Evolutionary conservation across 64 coral and sea anemone genomes (phyloP), one percentile per base, ranked within the genome.

Genomic region (Platygyra sinensis): DNA sequence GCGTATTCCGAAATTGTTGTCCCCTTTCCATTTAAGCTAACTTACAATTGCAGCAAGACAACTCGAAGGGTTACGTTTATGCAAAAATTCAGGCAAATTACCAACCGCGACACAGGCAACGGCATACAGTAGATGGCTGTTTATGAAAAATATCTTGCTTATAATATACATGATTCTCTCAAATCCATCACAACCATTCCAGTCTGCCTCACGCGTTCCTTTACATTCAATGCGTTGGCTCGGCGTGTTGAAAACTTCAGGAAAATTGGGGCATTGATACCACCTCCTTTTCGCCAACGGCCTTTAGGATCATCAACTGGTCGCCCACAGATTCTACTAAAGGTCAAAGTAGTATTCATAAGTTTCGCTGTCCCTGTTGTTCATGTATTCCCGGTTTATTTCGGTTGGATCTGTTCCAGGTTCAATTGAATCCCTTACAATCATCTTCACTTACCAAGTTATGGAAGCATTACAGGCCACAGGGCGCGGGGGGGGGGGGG

Each of bases 401-500:
- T 54, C 52, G 52, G 52, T 54, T 8, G 52, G 8, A 54, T 54
- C 52, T 54, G 52, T 54, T 54, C 52, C 1, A 0, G 52, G 52
- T 1, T 54, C 52, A 2, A 10, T 54, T 54, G 52, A 54, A 54
- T 54, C 52, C 13, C 52, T 10, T 13, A 54, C 8, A 54, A 54
- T 2, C 52, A 54, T 54, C 52, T 54, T 54, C 52, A 54, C 52
- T 54, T 54, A 54, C 73, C 30, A 39, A 42, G 14, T 17, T 36
- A 75, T 75, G 9, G 73, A 18, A 33, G 73, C 3, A 77, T 77
- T 79, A 79, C 76, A 79, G 76, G 73, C 87, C 87, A 89, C 33
- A 89, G 74, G 38, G n/a, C n/a, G n/a, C n/a, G n/a, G n/a, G n/a
- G n/a, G n/a, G n/a, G n/a, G n/a, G n/a, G n/a, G n/a, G n/a, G n/a